Percentiles rank a stretch among this genome's conserved stretches.
phyloP scores from a whole-genome alignment of 2,797 vertebrate genomes.

The Gorsachius magnificus region DNA sequence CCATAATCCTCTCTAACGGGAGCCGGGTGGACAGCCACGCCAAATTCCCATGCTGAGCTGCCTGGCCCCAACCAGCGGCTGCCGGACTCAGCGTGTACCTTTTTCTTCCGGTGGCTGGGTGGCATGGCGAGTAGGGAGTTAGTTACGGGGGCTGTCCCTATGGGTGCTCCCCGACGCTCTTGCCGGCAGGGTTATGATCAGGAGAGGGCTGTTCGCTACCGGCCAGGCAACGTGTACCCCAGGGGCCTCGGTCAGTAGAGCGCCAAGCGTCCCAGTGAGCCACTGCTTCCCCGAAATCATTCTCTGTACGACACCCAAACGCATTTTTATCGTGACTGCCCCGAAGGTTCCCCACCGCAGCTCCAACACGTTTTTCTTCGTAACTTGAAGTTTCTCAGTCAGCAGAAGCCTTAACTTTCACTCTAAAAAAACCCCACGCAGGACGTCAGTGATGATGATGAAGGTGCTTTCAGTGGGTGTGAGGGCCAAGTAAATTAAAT shows the following conservation, averaged over 20 bases:
- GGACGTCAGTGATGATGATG: neutral
- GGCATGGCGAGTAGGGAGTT: neutral
- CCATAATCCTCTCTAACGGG: accelerated
- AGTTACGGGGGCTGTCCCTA: neutral
- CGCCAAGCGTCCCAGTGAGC: neutral
- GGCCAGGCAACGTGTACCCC: accelerated
- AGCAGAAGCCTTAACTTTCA: neutral
- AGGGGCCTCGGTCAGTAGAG: accelerated
- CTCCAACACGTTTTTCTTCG: neutral
- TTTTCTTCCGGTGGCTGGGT: neutral
- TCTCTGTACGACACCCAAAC: neutral
- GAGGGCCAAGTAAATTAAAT: neutral
- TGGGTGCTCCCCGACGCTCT: neutral
- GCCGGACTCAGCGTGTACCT: accelerated
- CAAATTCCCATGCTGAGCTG: neutral
- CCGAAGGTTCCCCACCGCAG: neutral
- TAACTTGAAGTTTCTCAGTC: neutral
- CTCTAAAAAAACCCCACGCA: neutral
- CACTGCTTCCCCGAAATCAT: neutral
- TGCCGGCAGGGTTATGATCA: neutral
- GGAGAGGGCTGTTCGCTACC: neutral
- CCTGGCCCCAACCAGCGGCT: accelerated
- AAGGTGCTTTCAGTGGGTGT: neutral
- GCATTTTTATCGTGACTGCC: neutral
- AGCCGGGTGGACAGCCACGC: accelerated